Percentiles rank a stretch among this genome's conserved stretches.
Conservation (phyloP, 2,113 vertebrate genomes). For the Etheostoma spectabile region DNA sequence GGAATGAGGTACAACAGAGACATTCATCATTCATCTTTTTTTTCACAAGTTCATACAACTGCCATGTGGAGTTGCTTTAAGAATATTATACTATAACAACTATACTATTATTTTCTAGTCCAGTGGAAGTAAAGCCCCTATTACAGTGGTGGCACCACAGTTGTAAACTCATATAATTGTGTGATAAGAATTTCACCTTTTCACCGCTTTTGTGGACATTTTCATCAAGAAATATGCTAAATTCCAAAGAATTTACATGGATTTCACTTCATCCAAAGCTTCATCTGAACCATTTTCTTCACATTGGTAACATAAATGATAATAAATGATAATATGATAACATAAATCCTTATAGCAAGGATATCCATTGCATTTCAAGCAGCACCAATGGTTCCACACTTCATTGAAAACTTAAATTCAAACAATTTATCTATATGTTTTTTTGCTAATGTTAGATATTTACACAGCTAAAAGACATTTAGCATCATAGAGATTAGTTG, state of each 20-base stretch:
- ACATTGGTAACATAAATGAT: no score
- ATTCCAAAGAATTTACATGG: neutral
- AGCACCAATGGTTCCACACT: no score
- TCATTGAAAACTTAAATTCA: no score
- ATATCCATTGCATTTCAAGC: no score
- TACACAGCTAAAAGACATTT: no score
- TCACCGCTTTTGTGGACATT: neutral
- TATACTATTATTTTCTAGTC: neutral
- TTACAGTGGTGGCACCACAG: neutral
- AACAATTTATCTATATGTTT: no score
- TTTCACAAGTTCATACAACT: neutral
- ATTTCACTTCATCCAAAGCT: neutral
- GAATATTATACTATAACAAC: neutral
- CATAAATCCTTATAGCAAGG: no score
- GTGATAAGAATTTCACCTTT: neutral
- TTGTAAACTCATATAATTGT: neutral
- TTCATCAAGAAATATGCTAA: neutral
- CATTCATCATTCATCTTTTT: neutral
- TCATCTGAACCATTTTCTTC: no score
- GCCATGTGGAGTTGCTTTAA: neutral
- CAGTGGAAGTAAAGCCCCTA: neutral
- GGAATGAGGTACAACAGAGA: constrained; percentile 14
- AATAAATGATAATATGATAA: no score
- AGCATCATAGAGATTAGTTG: no score
- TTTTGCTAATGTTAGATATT: no score